These are phyloP conservation scores for Laterallus jamaicensis DNA, from an alignment of 2,113 vertebrate species.

Conservation along the genomic window DNA sequence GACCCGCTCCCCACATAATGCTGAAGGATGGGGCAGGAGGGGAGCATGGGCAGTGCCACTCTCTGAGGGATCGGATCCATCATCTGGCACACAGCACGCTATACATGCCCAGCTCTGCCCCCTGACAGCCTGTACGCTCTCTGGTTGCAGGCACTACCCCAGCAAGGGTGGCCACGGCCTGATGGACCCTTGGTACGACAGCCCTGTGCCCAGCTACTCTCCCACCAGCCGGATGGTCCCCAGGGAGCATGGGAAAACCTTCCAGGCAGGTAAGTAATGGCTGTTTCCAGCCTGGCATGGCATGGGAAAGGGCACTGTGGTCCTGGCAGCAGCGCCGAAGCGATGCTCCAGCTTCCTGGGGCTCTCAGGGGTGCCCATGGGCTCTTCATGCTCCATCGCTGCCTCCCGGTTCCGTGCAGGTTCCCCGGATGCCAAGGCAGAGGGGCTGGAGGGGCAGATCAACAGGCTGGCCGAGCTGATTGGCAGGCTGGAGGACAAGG, in stretches of 20 bases:
- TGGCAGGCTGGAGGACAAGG: conserved; percentile 94
- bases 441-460: conserved; percentile 90
- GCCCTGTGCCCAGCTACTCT: conserved; percentile 77
- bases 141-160: conserved; percentile 77
- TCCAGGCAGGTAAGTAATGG: conserved; percentile 77
- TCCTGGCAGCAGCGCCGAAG: accelerated
- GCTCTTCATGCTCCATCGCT: background rate
- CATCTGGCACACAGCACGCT: accelerated
- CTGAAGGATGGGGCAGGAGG: background rate
- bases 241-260: conserved; percentile 79
- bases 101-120: accelerated
- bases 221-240: conserved; percentile 81
- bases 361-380: accelerated
- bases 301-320: accelerated
- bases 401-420: conserved; percentile 35
- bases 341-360: accelerated
- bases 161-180: conserved; percentile 75
- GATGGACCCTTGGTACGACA: conserved; percentile 78
- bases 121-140: background rate
- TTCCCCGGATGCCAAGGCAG: conserved; percentile 83
- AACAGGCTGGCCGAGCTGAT: conserved; percentile 92
- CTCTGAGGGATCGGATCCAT: background rate
- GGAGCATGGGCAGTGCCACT: background rate
- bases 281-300: background rate
- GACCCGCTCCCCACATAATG: background rate